Conservation (phyloP, 2,888 invertebrate genomes). For the Himalopsyche japonica region DNA sequence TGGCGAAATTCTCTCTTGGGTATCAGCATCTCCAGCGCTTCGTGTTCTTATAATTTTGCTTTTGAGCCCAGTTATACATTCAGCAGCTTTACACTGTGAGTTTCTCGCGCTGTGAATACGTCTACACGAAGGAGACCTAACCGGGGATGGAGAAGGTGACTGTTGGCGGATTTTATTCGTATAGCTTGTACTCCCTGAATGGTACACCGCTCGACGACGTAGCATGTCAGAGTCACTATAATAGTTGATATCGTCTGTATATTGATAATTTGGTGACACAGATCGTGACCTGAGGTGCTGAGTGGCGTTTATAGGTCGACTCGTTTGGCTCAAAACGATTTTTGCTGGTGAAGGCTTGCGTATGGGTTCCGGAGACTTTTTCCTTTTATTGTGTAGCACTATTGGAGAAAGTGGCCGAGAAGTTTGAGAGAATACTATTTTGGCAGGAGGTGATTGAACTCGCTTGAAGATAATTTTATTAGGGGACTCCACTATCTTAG, state of each 20-base stretch:
- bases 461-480: slow-evolving; percentile 40
- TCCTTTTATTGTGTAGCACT: slow-evolving; percentile 44
- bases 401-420: slow-evolving; percentile 52
- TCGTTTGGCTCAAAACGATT: slow-evolving; percentile 49
- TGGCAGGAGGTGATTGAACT: slow-evolving; percentile 48
- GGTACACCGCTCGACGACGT: neutral
- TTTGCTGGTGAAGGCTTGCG: slow-evolving; percentile 48
- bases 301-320: slow-evolving; percentile 45
- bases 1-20: slow-evolving; percentile 36
- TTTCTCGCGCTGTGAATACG: slow-evolving; percentile 62
- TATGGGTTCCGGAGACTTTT: slow-evolving; percentile 40
- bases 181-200: neutral
- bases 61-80: slow-evolving; percentile 47
- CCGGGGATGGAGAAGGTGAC: slow-evolving; percentile 61
- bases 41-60: slow-evolving; percentile 62
- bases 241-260: slow-evolving; percentile 15
- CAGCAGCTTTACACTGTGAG: slow-evolving; percentile 49
- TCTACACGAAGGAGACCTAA: slow-evolving; percentile 69
- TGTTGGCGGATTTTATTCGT: slow-evolving; percentile 42
- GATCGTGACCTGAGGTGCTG: slow-evolving; percentile 38
- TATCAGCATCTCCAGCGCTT: slow-evolving; percentile 68
- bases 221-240: slow-evolving; percentile 31
- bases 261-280: slow-evolving; percentile 30
- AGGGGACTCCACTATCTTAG: slow-evolving; percentile 18
- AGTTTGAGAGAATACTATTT: slow-evolving; percentile 50